Conservation (phyloP, 2,113 vertebrate species). For the Pachypanchax playfairii region DNA sequence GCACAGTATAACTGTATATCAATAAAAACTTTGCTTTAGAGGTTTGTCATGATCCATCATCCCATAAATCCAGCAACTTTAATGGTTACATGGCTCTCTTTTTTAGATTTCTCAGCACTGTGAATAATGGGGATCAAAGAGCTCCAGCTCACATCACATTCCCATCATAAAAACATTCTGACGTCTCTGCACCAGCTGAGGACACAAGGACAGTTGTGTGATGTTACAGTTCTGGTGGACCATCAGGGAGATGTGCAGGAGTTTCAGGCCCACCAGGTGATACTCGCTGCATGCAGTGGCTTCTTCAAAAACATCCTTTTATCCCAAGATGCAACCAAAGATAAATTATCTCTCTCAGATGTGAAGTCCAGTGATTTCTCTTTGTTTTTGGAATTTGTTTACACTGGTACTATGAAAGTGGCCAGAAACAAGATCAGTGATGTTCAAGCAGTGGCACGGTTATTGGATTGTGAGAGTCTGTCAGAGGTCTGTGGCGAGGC, state of each 20-base stretch:
- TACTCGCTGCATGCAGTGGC: constrained; percentile 92
- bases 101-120: constrained; percentile 31
- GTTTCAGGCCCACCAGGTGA: constrained; percentile 90
- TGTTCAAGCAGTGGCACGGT: constrained; percentile 84
- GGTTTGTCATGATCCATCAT: no score
- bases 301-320: constrained; percentile 91
- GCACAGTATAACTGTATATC: no score
- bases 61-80: neutral
- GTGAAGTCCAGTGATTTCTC: constrained; percentile 84
- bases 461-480: constrained; percentile 88
- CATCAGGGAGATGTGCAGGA: constrained; percentile 85
- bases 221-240: constrained; percentile 90
- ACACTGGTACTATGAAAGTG: constrained; percentile 88
- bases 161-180: constrained; percentile 84
- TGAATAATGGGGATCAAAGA: constrained; percentile 83
- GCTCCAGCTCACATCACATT: constrained; percentile 86
- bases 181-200: constrained; percentile 89
- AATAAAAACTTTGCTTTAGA: no score
- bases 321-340: constrained; percentile 72
- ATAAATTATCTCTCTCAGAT: constrained; percentile 82
- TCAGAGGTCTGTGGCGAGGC: constrained; percentile 81
- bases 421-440: constrained; percentile 83
- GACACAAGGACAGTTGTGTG: constrained; percentile 87
- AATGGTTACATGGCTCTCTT: no score
- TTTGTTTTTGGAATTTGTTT: constrained; percentile 92